phyloP scores from a whole-genome alignment of 92 coral and sea anemone species.

The Porites rus region DNA sequence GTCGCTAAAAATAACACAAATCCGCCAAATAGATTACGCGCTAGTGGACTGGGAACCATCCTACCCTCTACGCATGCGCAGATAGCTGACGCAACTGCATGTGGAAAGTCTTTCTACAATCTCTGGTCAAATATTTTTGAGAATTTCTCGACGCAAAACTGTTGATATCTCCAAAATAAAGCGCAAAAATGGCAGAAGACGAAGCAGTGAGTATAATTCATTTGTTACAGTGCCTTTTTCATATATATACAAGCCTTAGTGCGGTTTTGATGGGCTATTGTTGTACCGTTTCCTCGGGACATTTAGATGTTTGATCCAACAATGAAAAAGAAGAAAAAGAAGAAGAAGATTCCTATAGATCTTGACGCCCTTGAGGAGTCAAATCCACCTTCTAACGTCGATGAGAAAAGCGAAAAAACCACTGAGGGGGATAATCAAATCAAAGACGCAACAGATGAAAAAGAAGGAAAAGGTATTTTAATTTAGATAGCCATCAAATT shows the following conservation, averaged over 20 bases:
- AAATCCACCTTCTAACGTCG: constrained; percentile 51
- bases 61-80: constrained; percentile 69
- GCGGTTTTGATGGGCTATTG: constrained; percentile 1
- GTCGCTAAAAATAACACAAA: background rate
- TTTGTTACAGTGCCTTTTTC: background rate
- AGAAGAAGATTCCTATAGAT: constrained; percentile 85
- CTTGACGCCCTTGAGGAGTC: constrained; percentile 83
- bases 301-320: constrained; percentile 88
- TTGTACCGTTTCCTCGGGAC: background rate
- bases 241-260: background rate
- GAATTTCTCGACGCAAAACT: constrained; percentile 3
- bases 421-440: constrained; percentile 67
- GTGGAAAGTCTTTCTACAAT: constrained; percentile 44
- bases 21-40: background rate
- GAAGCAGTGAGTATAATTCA: constrained; percentile 74
- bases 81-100: constrained; percentile 94
- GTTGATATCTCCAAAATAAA: background rate
- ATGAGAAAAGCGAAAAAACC: constrained; percentile 58
- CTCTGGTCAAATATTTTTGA: background rate
- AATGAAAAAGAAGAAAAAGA: constrained; percentile 98
- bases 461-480: constrained; percentile 57
- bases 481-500: background rate
- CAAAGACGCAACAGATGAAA: constrained; percentile 61
- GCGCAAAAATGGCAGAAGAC: constrained; percentile 79
- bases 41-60: constrained; percentile 34